Evolutionary conservation across 2,113 vertebrate genomes (phyloP).

Genomic region (Notechis scutatus): DNA sequence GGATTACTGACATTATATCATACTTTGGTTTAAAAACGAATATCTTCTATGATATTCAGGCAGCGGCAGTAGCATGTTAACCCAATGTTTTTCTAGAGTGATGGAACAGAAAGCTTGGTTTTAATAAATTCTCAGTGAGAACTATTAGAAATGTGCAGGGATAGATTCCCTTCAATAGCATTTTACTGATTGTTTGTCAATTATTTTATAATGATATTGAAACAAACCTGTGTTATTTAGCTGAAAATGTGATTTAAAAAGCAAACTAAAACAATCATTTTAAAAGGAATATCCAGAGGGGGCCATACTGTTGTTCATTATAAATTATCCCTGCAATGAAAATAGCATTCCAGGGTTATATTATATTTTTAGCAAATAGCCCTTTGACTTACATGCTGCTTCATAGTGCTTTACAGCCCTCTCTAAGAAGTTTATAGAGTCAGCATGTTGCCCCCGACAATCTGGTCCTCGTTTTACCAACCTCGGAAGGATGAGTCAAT

Average conservation of each 20-base stretch:
- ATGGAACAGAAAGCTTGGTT: not conserved
- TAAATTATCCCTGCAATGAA: not conserved
- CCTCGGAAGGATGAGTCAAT: not conserved
- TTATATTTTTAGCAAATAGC: not conserved
- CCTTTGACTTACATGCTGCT: not conserved
- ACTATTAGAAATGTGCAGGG: not conserved
- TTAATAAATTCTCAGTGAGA: not conserved
- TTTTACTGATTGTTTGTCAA: not conserved
- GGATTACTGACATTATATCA: not conserved
- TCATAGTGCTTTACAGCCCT: not conserved
- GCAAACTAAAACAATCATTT: not conserved
- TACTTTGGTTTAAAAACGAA: not conserved
- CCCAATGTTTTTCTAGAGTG: not conserved
- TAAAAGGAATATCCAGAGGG: not conserved
- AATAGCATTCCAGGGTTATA: not conserved
- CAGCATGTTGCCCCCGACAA: not conserved
- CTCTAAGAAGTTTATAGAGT: not conserved
- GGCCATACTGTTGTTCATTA: not conserved
- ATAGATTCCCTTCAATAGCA: not conserved
- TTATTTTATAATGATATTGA: not conserved
- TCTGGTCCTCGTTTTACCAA: not conserved
- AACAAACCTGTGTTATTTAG: not conserved
- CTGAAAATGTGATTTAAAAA: not conserved
- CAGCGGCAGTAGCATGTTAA: not conserved
- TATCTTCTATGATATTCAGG: not conserved